Conservation (phyloP, 2,888 invertebrate genomes). For the Girardia tigrina region DNA sequence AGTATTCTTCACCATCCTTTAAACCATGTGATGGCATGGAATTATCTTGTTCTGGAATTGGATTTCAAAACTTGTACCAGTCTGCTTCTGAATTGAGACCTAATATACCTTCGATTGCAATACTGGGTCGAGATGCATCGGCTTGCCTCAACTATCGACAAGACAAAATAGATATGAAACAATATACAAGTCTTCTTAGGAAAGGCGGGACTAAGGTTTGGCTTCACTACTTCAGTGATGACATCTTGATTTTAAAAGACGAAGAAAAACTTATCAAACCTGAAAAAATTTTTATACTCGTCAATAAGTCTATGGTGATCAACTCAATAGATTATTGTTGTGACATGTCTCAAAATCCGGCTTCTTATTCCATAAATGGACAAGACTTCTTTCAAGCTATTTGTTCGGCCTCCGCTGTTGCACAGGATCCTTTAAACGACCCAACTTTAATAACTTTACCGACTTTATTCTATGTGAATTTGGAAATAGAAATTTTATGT, state of each 20-base stretch:
- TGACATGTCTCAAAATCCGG: background rate
- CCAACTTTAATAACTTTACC: background rate
- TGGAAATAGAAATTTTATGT: background rate
- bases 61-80: background rate
- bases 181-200: background rate
- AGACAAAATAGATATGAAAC: conserved; percentile 11
- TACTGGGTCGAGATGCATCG: background rate
- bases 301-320: background rate
- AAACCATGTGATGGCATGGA: conserved; percentile 2
- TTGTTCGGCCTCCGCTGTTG: background rate
- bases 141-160: background rate
- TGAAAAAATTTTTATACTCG: background rate
- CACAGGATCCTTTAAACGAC: background rate
- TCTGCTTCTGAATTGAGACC: background rate
- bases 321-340: background rate
- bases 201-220: background rate
- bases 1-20: background rate
- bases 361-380: background rate
- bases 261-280: conserved; percentile 14
- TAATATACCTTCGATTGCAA: background rate
- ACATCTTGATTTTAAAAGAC: background rate
- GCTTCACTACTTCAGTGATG: background rate
- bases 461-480: background rate
- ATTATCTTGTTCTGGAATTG: conserved; percentile 12
- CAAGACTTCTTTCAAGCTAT: background rate